A percentile compares a stretch with the other conserved stretches of the same genome.
phyloP scores from a whole-genome alignment of 2,113 vertebrate genomes.

The Pitta sordida region DNA sequence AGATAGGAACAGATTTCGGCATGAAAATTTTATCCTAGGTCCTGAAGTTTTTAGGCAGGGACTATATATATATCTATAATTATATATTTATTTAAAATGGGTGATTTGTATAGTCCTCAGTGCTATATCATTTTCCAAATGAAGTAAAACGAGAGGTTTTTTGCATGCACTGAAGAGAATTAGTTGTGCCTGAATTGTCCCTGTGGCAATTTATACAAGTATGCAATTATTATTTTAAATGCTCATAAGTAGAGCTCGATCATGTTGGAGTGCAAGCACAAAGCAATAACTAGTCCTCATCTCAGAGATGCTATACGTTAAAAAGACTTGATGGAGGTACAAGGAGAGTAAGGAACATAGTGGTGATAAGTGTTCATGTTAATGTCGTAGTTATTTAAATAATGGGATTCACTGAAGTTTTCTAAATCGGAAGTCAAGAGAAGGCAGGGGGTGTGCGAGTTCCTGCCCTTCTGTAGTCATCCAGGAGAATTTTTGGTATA shows the following conservation, averaged over 20 bases:
- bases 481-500: background rate
- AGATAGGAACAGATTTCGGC: background rate
- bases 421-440: background rate
- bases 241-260: background rate
- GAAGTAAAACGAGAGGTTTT: background rate
- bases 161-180: background rate
- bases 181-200: background rate
- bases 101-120: background rate
- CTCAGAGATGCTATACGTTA: background rate
- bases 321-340: background rate
- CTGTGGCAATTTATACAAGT: background rate
- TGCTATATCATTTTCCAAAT: background rate
- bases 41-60: background rate
- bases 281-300: background rate
- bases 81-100: background rate
- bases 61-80: background rate
- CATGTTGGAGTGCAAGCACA: background rate
- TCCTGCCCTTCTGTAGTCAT: background rate
- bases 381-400: background rate
- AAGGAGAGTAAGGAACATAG: background rate
- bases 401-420: background rate
- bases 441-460: background rate
- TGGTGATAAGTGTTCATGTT: background rate
- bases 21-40: background rate
- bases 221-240: slow-evolving; percentile 33